Conservation (phyloP, 1,140 invertebrate species). For the Drosophila jambulina region DNA sequence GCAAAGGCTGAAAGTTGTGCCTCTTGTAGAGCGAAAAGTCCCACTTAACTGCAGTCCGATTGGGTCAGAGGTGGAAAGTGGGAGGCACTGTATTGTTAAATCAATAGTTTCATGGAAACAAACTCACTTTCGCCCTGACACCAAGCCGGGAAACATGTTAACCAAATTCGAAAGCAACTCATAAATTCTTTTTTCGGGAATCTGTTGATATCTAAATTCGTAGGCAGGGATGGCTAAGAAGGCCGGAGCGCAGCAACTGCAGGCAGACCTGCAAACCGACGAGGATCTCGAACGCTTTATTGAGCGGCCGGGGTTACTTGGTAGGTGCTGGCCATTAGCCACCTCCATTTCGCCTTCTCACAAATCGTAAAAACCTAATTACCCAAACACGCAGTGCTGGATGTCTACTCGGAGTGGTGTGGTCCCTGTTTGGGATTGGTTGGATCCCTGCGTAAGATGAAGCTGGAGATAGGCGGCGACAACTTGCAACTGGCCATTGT, state of each 20-base stretch:
- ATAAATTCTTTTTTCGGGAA: not conserved
- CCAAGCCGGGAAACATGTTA: constrained; percentile 4
- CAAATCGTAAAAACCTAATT: not conserved
- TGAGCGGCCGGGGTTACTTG: constrained; percentile 91
- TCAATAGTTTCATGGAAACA: constrained; percentile 61
- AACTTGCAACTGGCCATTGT: constrained; percentile 92
- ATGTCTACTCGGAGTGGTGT: constrained; percentile 97
- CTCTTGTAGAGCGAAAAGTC: not conserved
- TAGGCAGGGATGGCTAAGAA: constrained; percentile 88
- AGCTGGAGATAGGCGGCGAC: constrained; percentile 94
- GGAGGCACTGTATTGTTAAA: constrained; percentile 45
- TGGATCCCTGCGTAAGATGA: constrained; percentile 94
- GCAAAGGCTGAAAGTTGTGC: not conserved
- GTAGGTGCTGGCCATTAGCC: constrained; percentile 85
- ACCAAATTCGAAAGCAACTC: constrained; percentile 5
- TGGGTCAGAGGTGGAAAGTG: not conserved
- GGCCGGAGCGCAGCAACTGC: constrained; percentile 89
- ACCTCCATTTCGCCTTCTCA: accelerated
- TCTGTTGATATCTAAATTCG: constrained; percentile 31
- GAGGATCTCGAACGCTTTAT: constrained; percentile 94
- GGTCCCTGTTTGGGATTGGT: constrained; percentile 95
- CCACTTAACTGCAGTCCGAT: not conserved
- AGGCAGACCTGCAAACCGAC: constrained; percentile 91
- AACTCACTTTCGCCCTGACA: constrained; percentile 19
- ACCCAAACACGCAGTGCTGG: constrained; percentile 88